Evolutionary conservation across 1,140 invertebrate species (phyloP).

Genomic region (Lamellibrachia luymesi): DNA sequence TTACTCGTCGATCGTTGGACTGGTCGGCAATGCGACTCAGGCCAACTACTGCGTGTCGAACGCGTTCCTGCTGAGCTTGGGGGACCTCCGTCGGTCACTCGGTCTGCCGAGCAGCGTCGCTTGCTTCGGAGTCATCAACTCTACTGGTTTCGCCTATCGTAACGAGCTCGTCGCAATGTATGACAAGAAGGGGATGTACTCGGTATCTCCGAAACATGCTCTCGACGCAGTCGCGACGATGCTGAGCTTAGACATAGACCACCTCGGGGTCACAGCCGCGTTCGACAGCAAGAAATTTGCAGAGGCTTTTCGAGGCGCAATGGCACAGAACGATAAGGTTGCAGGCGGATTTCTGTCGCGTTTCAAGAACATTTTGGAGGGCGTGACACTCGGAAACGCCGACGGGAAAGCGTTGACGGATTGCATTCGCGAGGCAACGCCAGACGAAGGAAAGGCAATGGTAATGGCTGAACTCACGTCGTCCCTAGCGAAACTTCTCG

Average conservation of each 20-base stretch:
- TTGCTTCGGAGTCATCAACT: background rate
- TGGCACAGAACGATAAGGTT: background rate
- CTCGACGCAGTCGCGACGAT: background rate
- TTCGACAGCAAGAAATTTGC: background rate
- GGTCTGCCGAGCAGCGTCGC: background rate
- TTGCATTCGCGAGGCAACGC: background rate
- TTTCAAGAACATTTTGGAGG: background rate
- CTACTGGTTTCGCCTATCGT: background rate
- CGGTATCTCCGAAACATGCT: background rate
- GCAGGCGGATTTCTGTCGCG: background rate
- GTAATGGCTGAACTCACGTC: background rate
- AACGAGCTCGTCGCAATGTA: background rate
- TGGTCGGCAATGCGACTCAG: background rate
- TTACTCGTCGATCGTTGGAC: background rate
- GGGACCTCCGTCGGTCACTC: background rate
- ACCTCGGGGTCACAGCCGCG: background rate
- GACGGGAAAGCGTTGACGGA: background rate
- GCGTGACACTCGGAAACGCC: background rate
- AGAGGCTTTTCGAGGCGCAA: background rate
- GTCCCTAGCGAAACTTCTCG: background rate
- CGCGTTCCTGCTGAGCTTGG: background rate
- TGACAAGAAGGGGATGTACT: background rate
- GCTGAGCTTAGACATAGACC: background rate
- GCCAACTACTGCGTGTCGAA: background rate
- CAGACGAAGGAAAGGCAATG: background rate